phyloP scores from a whole-genome alignment of 2,888 invertebrate species.

The Nematopogon swammerdamellus region DNA sequence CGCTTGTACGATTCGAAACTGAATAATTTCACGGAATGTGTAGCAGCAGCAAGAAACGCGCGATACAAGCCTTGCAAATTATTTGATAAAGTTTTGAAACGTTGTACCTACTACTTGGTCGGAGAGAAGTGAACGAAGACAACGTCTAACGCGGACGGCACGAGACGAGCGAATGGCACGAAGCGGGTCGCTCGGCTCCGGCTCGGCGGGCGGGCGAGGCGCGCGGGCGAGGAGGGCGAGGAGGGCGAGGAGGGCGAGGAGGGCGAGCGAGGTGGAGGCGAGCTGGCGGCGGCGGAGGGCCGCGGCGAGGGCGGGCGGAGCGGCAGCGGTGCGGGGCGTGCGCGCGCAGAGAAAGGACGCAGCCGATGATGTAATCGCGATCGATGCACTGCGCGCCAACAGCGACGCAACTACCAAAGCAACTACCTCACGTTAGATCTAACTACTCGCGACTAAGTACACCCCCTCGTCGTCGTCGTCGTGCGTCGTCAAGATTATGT shows the following conservation, averaged over 20 bases:
- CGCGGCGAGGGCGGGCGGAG: constrained; percentile 14
- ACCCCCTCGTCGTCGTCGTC: no score
- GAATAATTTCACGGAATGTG: background rate
- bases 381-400: constrained; percentile 40
- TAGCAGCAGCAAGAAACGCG: no score
- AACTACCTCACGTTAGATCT: constrained; percentile 3
- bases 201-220: constrained; percentile 16
- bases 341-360: constrained; percentile 54
- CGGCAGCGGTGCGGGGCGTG: constrained; percentile 27
- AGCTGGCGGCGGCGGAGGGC: constrained; percentile 16
- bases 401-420: constrained; percentile 26
- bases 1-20: no score
- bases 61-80: no score
- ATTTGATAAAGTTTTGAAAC: no score
- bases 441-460: no score
- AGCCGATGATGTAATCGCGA: constrained; percentile 53
- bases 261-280: constrained; percentile 19
- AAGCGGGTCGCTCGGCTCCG: constrained; percentile 17
- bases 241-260: constrained; percentile 10
- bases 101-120: no score
- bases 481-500: no score
- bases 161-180: constrained; percentile 43
- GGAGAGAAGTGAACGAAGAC: constrained; percentile 1
- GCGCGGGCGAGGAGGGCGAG: constrained; percentile 18
- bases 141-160: constrained; percentile 31